Percentiles rank a stretch among this genome's conserved stretches.
Conservation (phyloP, 2,888 invertebrate genomes). For the Ophion slaviceki region DNA sequence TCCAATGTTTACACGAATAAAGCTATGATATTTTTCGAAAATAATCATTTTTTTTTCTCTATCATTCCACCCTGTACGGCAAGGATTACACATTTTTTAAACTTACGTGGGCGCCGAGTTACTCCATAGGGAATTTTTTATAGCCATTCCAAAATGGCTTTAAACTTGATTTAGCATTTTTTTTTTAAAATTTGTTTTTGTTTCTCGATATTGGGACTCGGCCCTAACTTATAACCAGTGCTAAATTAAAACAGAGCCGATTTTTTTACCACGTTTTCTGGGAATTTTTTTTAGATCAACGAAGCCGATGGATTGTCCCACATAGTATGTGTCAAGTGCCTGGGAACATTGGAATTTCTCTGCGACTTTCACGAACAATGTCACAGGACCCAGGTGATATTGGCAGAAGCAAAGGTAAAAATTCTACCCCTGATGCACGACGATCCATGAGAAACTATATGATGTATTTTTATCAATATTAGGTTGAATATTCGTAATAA, state of each 20-base stretch:
- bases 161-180: neutral
- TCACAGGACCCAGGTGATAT: conserved; percentile 72
- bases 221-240: neutral
- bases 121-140: neutral
- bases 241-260: too few species aligned
- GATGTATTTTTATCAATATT: too few species aligned
- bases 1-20: conserved; percentile 71
- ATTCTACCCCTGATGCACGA: too few species aligned
- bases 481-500: too few species aligned
- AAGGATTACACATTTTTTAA: neutral
- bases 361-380: conserved; percentile 76
- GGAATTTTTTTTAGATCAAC: conserved; percentile 72
- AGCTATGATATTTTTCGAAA: conserved; percentile 70
- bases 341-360: conserved; percentile 76
- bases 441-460: too few species aligned
- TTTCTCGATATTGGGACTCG: neutral
- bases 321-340: conserved; percentile 74
- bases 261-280: neutral
- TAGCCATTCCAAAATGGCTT: neutral
- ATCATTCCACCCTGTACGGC: neutral
- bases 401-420: conserved; percentile 62
- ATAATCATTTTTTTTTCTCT: conserved; percentile 35
- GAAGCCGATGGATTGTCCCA: conserved; percentile 76
- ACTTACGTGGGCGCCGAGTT: neutral
- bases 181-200: neutral